phyloP scores from a whole-genome alignment of 2,113 vertebrate genomes.

The Poecilia latipinna region DNA sequence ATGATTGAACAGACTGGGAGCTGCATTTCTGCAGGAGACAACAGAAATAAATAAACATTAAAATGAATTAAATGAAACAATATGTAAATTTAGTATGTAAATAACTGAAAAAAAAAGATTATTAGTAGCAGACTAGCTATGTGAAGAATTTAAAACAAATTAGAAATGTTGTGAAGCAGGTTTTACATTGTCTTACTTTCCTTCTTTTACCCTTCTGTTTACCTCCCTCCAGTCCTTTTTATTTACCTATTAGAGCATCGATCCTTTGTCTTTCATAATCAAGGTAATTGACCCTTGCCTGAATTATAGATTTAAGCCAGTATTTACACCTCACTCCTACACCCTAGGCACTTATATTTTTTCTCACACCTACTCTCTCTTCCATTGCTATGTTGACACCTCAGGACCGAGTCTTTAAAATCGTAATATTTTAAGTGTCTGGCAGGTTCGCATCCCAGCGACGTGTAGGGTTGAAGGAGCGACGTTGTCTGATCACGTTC shows the following conservation, averaged over 20 bases:
- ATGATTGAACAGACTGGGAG: slow-evolving; percentile 26
- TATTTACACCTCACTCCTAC: slow-evolving; percentile 11
- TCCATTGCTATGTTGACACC: background rate
- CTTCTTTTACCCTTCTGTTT: background rate
- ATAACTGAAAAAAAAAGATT: slow-evolving; percentile 36
- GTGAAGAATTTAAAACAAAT: slow-evolving; percentile 17
- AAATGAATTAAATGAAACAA: slow-evolving; percentile 32
- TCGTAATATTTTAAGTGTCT: background rate
- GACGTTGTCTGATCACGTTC: background rate
- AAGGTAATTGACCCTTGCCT: slow-evolving; percentile 29
- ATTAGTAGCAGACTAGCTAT: background rate
- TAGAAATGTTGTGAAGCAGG: background rate
- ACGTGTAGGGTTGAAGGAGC: background rate
- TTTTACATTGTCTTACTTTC: background rate
- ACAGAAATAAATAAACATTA: slow-evolving; percentile 28
- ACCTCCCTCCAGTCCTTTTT: background rate
- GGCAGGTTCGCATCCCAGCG: background rate
- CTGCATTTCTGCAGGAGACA: slow-evolving; percentile 22
- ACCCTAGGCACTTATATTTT: background rate
- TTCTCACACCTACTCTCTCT: background rate
- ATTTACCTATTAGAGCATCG: slow-evolving; percentile 20
- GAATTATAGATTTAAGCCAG: slow-evolving; percentile 28
- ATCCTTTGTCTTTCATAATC: slow-evolving; percentile 34
- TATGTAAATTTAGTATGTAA: slow-evolving; percentile 47
- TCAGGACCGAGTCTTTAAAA: background rate